Base-by-base conservation (phyloP, 1,140 invertebrate genomes). In the Lithobius niger region DNA sequence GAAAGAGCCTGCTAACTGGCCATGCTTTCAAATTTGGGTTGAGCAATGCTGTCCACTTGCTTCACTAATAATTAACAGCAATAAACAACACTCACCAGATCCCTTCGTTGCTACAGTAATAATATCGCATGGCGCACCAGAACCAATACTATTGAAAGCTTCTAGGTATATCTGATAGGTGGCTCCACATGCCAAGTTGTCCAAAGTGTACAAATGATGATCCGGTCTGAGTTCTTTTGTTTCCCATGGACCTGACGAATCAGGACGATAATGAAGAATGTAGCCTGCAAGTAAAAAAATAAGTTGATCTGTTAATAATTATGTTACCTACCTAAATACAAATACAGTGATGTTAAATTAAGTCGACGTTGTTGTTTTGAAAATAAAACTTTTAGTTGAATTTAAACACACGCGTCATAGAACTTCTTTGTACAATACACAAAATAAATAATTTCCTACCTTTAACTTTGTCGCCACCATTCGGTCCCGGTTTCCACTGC, bases 101-200 rank as follows among this genome's bases (percentile, higher is more conserved):
- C 31, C 31, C 18, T 40, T 18, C 18, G 31, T 40, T 13, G 31
- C 10, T 40, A 18, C 18, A 13, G 10, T 40, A 18, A 40, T 40
- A 40, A 18, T 40, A 40, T 40, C 31, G 31, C 31, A 40, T 13
- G 31, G 83, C 62, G 78, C 80, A 2, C 79, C 80, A 1, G 77
- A 78, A 57, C 62, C 67, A 60, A 61, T 62, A 50, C 59, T 49
- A 63, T 24, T 15, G 31, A 61, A 61, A 47, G 62, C n/a, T n/a
- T n/a, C n/a, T n/a, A n/a, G n/a, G n/a, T n/a, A n/a, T n/a, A n/a
- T n/a, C n/a, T n/a, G n/a, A 57, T 22, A 57, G 67, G 6, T 71
- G 69, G 52, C 77, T 83, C n/a, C 62, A 61, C 42, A 60, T 61
- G 44, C 62, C 56, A 47, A 60, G 59, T 69, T 21, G 26, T 10